Evolutionary conservation across 53 echinoderm and acorn worm genomes (phyloP).

Genomic region (Hippasteria phrygiana): DNA sequence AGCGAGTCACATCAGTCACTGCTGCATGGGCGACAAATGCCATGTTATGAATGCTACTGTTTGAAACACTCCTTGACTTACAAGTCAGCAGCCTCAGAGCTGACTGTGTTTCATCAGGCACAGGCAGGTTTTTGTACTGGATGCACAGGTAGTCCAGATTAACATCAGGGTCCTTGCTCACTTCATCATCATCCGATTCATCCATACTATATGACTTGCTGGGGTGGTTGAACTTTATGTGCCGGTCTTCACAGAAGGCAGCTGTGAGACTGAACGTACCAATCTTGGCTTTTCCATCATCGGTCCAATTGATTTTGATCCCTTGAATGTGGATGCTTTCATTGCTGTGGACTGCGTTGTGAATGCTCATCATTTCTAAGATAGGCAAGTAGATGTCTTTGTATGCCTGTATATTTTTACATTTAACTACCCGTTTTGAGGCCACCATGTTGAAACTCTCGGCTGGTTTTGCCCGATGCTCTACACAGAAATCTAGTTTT

Average conservation of each 20-base stretch:
- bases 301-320: slow-evolving; percentile 71
- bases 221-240: slow-evolving; percentile 32
- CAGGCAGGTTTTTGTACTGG: slow-evolving; percentile 35
- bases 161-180: slow-evolving; percentile 27
- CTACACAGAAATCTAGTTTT: slow-evolving; percentile 74
- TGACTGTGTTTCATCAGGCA: slow-evolving; percentile 9
- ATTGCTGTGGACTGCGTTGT: slow-evolving; percentile 75
- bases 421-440: slow-evolving; percentile 48
- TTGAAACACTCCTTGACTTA: not conserved
- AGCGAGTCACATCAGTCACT: slow-evolving; percentile 12
- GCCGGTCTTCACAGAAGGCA: slow-evolving; percentile 48
- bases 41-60: not conserved
- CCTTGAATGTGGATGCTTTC: slow-evolving; percentile 76
- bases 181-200: not conserved
- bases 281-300: not conserved
- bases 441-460: slow-evolving; percentile 74
- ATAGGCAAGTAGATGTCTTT: slow-evolving; percentile 81
- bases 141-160: slow-evolving; percentile 69
- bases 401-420: slow-evolving; percentile 63
- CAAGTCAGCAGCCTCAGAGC: slow-evolving; percentile 14
- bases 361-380: slow-evolving; percentile 74
- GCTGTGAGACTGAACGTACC: slow-evolving; percentile 44
- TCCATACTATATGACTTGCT: not conserved
- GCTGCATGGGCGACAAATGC: slow-evolving; percentile 38
- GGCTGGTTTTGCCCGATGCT: slow-evolving; percentile 79